Evolutionary conservation across 2,113 vertebrate species (phyloP).

Genomic region (Delphinapterus leucas): DNA sequence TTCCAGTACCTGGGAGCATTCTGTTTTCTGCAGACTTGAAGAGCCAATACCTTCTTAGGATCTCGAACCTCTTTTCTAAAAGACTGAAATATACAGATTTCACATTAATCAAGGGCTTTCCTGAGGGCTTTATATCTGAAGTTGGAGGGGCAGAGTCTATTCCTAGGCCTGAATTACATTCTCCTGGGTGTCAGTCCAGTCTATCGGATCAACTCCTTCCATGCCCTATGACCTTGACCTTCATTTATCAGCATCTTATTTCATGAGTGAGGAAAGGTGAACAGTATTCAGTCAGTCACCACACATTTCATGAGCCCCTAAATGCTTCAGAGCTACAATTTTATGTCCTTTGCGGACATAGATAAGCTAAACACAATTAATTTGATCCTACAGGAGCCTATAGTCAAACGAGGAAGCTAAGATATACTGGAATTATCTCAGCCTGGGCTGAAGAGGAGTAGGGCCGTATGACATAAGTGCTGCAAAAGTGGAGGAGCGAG

Average conservation of each 20-base stretch:
- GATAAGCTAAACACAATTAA: not conserved
- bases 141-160: not conserved
- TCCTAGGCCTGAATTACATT: not conserved
- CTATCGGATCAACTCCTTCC: not conserved
- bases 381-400: not conserved
- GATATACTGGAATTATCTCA: not conserved
- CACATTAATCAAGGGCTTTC: not conserved
- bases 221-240: not conserved
- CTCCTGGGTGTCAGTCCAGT: not conserved
- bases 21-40: not conserved
- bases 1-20: not conserved
- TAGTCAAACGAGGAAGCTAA: not conserved
- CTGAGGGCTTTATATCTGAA: not conserved
- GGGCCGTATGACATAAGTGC: fast-evolving
- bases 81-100: not conserved
- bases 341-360: not conserved
- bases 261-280: not conserved
- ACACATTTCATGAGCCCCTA: not conserved
- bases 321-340: not conserved
- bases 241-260: not conserved
- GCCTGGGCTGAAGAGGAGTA: not conserved
- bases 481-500: not conserved
- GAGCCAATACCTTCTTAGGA: not conserved
- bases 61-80: not conserved
- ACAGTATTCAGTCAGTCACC: not conserved